A percentile compares a stretch with the other conserved stretches of the same genome.
Conservation (phyloP, 1,140 invertebrate species). For the Hypsibius dujardini region DNA sequence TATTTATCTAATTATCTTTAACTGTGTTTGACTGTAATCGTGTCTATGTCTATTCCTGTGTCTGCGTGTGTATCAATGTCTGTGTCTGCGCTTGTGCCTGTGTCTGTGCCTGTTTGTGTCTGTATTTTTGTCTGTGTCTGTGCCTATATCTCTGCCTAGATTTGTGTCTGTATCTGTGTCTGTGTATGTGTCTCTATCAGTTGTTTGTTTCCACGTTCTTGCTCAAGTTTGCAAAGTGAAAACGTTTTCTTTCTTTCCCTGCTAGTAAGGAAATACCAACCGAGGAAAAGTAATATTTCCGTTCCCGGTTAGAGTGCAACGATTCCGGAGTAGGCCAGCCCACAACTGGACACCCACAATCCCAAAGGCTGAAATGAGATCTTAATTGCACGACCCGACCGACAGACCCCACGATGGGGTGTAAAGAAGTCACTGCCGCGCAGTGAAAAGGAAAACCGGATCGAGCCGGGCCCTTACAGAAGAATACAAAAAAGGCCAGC, state of each 20-base stretch:
- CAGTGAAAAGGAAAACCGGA: slow-evolving; percentile 6
- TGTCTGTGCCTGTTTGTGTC: no score
- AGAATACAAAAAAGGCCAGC: slow-evolving; percentile 99
- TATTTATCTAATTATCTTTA: neutral
- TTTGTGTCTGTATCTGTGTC: no score
- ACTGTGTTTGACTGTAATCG: neutral
- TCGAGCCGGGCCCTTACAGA: slow-evolving; percentile 34
- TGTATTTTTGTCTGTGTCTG: no score
- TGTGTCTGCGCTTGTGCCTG: no score
- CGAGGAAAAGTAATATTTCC: neutral
- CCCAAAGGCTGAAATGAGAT: slow-evolving; percentile 59
- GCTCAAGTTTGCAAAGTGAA: no score
- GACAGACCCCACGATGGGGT: no score
- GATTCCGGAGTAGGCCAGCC: slow-evolving; percentile 34
- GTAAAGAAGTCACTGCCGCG: no score
- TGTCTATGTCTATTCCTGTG: neutral
- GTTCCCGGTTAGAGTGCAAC: neutral
- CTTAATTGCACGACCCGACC: neutral
- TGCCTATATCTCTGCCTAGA: no score
- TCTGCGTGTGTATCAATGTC: neutral
- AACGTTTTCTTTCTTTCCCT: neutral
- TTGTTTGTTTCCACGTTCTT: no score
- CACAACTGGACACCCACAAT: slow-evolving; percentile 98
- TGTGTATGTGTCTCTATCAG: no score
- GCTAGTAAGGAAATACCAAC: neutral